phyloP scores from a whole-genome alignment of 2,888 invertebrate species.

The Stenodera caucasica region DNA sequence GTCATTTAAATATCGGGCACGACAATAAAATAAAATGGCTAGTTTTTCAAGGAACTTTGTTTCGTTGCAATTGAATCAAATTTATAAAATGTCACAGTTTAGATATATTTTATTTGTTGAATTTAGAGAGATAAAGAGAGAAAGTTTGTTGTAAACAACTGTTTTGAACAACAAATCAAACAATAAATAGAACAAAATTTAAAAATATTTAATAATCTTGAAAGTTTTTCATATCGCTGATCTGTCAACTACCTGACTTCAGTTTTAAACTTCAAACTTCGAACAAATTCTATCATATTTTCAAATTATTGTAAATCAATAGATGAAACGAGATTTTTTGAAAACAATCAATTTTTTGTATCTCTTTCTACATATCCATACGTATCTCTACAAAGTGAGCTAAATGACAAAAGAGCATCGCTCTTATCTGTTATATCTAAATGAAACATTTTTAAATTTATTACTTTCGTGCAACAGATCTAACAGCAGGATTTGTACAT shows the following conservation, averaged over 20 bases:
- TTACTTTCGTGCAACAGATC: no score
- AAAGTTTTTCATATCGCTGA: slow-evolving; percentile 25
- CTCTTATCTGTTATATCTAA: no score
- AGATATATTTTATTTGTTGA: slow-evolving; percentile 19
- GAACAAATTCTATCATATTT: slow-evolving; percentile 29
- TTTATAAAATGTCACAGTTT: slow-evolving; percentile 23
- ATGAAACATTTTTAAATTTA: no score
- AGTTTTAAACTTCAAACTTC: no score
- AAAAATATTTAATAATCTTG: slow-evolving; percentile 19
- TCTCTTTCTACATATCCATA: no score
- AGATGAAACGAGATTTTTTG: no score
- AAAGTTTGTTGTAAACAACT: slow-evolving; percentile 12
- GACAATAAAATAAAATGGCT: slow-evolving; percentile 28
- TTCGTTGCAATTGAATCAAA: slow-evolving; percentile 15
- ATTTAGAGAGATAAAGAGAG: slow-evolving; percentile 9
- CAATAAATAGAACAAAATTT: background rate
- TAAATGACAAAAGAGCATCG: no score
- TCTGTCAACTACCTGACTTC: no score
- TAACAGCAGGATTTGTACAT: no score
- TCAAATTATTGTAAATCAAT: slow-evolving; percentile 31
- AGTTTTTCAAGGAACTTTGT: slow-evolving; percentile 16
- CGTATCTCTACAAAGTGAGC: no score
- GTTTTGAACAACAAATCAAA: slow-evolving; percentile 15
- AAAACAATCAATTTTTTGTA: slow-evolving; percentile 27
- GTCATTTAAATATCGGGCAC: slow-evolving; percentile 28